Percentiles rank a stretch among this genome's conserved stretches.
Conservation (phyloP, 2,888 invertebrate species). For the Heterodera filipjevi region DNA sequence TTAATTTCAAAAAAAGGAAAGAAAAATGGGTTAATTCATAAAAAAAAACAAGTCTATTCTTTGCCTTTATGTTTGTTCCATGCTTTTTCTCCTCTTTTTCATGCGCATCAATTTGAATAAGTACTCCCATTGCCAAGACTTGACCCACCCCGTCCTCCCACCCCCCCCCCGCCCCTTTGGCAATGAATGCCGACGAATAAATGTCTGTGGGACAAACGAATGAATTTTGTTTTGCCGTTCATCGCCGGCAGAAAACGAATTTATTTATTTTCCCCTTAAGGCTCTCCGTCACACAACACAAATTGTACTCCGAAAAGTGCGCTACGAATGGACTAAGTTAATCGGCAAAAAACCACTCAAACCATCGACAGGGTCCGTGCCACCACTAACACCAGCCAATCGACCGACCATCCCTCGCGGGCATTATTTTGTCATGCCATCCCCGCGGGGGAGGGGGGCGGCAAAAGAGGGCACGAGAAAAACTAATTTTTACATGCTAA, state of each 20-base stretch:
- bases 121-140: not conserved
- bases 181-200: not conserved
- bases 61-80: not conserved
- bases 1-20: too few relatives aligned
- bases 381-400: not conserved
- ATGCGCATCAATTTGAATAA: not conserved
- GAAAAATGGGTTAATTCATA: not conserved
- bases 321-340: not conserved
- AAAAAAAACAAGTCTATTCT: too few relatives aligned
- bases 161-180: too few relatives aligned
- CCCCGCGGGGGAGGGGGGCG: not conserved
- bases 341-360: conserved; percentile 8
- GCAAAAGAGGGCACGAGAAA: not conserved
- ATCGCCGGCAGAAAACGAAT: not conserved
- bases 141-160: not conserved
- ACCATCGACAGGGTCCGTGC: not conserved
- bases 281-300: not conserved
- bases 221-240: not conserved
- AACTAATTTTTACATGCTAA: not conserved
- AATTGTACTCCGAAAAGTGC: not conserved
- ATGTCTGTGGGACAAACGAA: not conserved
- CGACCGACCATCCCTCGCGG: not conserved
- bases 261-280: not conserved
- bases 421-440: not conserved
- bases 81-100: not conserved